These are phyloP conservation scores for Synanthedon myopaeformis DNA, from an alignment of 2,888 invertebrate genomes.

Conservation along the genomic window DNA sequence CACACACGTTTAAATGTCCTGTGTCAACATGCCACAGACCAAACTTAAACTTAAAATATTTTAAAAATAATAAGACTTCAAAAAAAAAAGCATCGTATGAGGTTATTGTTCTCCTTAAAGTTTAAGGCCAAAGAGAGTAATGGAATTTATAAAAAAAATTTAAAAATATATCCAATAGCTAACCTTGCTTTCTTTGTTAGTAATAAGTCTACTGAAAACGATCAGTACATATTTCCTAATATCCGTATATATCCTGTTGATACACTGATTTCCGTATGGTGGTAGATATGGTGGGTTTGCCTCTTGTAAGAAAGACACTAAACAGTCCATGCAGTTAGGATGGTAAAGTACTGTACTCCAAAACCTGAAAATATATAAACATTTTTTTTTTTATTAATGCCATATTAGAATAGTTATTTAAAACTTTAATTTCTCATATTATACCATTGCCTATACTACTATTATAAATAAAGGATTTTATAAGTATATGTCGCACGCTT, in stretches of 20 bases:
- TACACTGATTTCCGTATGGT: conserved; percentile 46
- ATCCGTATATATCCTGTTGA: conserved; percentile 63
- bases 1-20: no score
- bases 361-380: conserved; percentile 58
- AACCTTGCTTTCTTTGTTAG: conserved; percentile 82
- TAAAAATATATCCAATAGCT: conserved; percentile 4
- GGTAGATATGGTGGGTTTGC: conserved; percentile 77
- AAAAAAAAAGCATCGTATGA: no score
- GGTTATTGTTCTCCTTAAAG: no score
- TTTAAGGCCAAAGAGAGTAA: no score
- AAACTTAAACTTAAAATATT: no score
- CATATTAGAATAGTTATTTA: not conserved
- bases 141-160: no score
- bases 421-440: no score
- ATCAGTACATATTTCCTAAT: conserved; percentile 76
- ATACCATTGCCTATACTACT: no score
- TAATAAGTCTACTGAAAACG: conserved; percentile 81
- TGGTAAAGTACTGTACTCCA: conserved; percentile 80
- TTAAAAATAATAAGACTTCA: no score
- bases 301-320: conserved; percentile 81
- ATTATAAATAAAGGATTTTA: no score
- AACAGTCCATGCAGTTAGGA: conserved; percentile 69
- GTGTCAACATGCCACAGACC: no score
- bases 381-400: not conserved
- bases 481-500: no score